These are phyloP conservation scores for Lacerta bilineata DNA, from an alignment of 2,797 vertebrate species.

Conservation along the genomic window DNA sequence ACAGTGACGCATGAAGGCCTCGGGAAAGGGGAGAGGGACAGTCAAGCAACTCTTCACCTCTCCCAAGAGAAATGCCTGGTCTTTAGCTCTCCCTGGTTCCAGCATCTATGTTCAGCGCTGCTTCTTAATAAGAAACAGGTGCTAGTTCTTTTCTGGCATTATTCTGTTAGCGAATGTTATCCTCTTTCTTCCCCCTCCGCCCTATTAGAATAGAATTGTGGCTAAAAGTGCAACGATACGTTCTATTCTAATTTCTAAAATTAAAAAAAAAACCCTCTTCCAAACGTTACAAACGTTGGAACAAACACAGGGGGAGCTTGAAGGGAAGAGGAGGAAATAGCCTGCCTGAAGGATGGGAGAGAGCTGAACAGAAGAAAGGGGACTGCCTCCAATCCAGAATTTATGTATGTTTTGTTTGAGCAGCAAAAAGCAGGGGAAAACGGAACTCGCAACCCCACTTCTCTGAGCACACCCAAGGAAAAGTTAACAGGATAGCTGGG, in stretches of 20 bases:
- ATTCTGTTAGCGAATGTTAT: neutral
- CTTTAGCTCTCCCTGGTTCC: neutral
- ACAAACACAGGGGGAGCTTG: neutral
- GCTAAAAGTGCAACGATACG: neutral
- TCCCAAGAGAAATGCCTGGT: neutral
- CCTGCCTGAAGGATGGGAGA: neutral
- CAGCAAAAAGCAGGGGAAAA: neutral
- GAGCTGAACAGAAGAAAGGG: neutral
- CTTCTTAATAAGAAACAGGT: constrained; percentile 29
- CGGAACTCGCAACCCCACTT: neutral
- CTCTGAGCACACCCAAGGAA: neutral
- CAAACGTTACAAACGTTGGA: neutral
- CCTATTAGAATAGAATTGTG: neutral
- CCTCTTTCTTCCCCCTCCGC: neutral
- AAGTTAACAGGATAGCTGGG: neutral
- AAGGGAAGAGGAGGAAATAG: neutral
- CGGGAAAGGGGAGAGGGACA: neutral
- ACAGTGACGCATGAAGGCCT: neutral
- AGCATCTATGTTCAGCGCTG: neutral
- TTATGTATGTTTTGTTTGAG: neutral
- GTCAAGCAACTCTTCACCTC: neutral
- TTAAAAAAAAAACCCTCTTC: neutral
- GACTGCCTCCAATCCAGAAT: neutral
- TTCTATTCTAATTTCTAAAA: neutral
- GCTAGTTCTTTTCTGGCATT: constrained; percentile 24